Evolutionary conservation across 1,140 invertebrate genomes (phyloP), one percentile per base, ranked within the genome.

Genomic region (Calosoma granatense): DNA sequence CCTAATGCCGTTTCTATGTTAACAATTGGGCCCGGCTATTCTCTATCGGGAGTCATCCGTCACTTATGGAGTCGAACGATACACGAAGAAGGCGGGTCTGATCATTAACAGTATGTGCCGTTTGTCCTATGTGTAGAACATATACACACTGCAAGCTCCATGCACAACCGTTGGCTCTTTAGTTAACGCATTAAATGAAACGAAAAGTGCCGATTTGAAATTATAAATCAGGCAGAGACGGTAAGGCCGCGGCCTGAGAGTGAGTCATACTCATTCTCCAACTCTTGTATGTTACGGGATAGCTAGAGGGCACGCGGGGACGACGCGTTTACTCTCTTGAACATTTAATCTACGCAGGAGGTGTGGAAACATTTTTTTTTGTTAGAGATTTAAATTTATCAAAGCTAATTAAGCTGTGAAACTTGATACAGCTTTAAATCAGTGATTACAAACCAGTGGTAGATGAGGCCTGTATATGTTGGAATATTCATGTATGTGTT

Each of bases 1-100:
- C 64, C 61, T 65, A 64, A 65, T 65, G 62, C 63, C 61, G 59
- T 65, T 65, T 59, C 63, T 65, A 60, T 64, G 63, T 65, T 62
- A 65, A 65, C 64, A 64, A 61, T 60, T 56, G 39, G 22, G 36
- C 41, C 9, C 6, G 9, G 15, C 41, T 51, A 36, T 55, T 59
- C 54, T 61, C 59, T 63, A 62, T 54, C 11, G 64, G 64, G 64
- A 64, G 58, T 60, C 56, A 65, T 65, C 64, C 57, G 56, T 65
- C 64, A 65, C 64, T 65, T 65, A 65, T 41, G 21, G 55, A 47
- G 17, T 47, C 41, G 41, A 3, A 9, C 41, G 41, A 47, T 47
- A 56, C 41, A 59, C 17, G 58, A 20, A 51, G 57, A 41, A 51
- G 57, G 39, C 51, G 20, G 39, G 15, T 17, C 55, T 39, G 3